Percentiles rank a stretch among this genome's conserved stretches.
phyloP scores from a whole-genome alignment of 2,888 invertebrate species.

The Tachina lurida region DNA sequence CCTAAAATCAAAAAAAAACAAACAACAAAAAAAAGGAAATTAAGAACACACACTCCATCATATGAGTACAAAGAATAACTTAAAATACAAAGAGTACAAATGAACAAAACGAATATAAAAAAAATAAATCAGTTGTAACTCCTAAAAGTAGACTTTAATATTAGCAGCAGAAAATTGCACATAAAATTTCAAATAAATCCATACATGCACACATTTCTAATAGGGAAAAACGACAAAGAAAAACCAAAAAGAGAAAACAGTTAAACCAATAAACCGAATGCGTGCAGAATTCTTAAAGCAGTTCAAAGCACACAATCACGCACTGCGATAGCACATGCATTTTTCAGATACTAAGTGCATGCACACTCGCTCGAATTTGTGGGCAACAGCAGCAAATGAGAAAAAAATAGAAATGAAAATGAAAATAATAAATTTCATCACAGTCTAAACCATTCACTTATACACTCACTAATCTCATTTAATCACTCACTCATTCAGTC shows the following conservation, averaged over 20 bases:
- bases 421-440: slow-evolving; percentile 39
- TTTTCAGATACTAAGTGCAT: neutral
- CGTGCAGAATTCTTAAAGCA: slow-evolving; percentile 63
- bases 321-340: slow-evolving; percentile 19
- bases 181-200: slow-evolving; percentile 12
- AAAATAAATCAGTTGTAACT: slow-evolving; percentile 60
- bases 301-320: slow-evolving; percentile 10
- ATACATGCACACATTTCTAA: neutral
- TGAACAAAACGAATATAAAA: slow-evolving; percentile 43
- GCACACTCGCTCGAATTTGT: neutral
- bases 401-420: slow-evolving; percentile 22
- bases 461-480: slow-evolving; percentile 5
- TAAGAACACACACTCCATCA: neutral
- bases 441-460: slow-evolving; percentile 24
- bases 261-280: slow-evolving; percentile 66
- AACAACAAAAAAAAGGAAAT: slow-evolving; percentile 15
- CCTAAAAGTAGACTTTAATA: slow-evolving; percentile 66
- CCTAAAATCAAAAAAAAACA: slow-evolving; percentile 24
- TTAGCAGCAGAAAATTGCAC: slow-evolving; percentile 18
- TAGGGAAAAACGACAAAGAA: neutral
- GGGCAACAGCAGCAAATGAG: neutral
- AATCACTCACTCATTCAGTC: neutral
- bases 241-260: slow-evolving; percentile 7
- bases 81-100: slow-evolving; percentile 48
- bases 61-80: slow-evolving; percentile 17